Percentiles rank a stretch among this genome's conserved stretches.
Conservation (phyloP, 2,797 vertebrate genomes). For the Clarias fuscus region DNA sequence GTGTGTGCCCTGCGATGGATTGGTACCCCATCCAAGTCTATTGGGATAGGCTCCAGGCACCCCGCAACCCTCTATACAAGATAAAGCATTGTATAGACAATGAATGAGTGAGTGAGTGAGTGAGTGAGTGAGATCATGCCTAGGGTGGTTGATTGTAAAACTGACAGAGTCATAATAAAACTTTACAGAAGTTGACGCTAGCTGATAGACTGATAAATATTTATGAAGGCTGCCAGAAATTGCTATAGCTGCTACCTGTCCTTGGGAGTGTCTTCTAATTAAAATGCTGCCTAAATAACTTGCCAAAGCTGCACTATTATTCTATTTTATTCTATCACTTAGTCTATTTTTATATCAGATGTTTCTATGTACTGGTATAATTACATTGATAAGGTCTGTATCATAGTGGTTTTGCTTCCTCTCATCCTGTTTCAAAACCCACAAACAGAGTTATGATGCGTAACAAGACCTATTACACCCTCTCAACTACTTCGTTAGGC, state of each 20-base stretch:
- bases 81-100: too few relatives aligned
- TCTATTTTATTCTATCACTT: too few relatives aligned
- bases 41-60: too few relatives aligned
- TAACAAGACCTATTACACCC: constrained; percentile 51
- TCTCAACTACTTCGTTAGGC: constrained; percentile 25
- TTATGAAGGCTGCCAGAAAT: neutral
- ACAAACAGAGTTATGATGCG: constrained; percentile 34
- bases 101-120: too few relatives aligned
- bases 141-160: neutral
- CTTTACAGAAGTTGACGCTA: neutral
- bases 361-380: neutral
- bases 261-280: neutral
- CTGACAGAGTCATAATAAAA: neutral
- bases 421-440: constrained; percentile 14
- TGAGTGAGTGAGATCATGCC: neutral
- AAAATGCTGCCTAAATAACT: neutral
- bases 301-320: neutral
- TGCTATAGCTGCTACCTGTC: neutral
- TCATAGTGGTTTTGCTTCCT: neutral
- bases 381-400: neutral
- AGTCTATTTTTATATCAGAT: neutral
- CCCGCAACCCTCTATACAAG: too few relatives aligned
- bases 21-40: too few relatives aligned
- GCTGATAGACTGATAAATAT: neutral
- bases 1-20: too few relatives aligned